Percentiles rank a stretch among this genome's conserved stretches.
Evolutionary conservation across 2,113 vertebrate genomes (phyloP).

Genomic region (Atrichornis clamosus): DNA sequence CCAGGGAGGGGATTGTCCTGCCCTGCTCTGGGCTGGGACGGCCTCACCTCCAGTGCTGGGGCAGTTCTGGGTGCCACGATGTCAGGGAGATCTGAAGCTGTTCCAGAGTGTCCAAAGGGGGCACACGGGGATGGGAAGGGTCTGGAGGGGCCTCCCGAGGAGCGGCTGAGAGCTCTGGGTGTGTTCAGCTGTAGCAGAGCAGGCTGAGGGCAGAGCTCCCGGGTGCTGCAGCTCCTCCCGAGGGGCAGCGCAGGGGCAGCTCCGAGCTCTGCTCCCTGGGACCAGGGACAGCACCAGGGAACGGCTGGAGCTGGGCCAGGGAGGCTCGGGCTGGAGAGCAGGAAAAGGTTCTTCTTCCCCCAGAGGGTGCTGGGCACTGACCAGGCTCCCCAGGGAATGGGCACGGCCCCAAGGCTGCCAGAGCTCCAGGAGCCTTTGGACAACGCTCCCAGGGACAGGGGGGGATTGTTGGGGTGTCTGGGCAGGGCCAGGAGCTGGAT

Average conservation of each 20-base stretch:
- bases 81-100: not conserved
- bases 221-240: too few relatives aligned
- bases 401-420: not conserved
- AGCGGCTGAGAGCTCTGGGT: not conserved
- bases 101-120: not conserved
- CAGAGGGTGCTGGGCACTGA: not conserved
- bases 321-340: not conserved
- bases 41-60: not conserved
- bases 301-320: not conserved
- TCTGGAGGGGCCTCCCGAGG: not conserved
- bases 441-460: not conserved
- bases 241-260: too few relatives aligned
- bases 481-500: accelerated
- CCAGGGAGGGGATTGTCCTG: not conserved
- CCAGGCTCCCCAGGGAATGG: not conserved
- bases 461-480: not conserved
- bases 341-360: not conserved
- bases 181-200: not conserved
- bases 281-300: too few relatives aligned
- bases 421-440: not conserved
- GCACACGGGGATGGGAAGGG: not conserved
- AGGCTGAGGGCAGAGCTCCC: not conserved
- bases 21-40: not conserved
- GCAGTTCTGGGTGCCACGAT: not conserved
- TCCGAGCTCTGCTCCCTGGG: too few relatives aligned